Evolutionary conservation across 2,797 vertebrate species (phyloP), one percentile per base, ranked within the genome.

Genomic region (Xerus rutilus): DNA sequence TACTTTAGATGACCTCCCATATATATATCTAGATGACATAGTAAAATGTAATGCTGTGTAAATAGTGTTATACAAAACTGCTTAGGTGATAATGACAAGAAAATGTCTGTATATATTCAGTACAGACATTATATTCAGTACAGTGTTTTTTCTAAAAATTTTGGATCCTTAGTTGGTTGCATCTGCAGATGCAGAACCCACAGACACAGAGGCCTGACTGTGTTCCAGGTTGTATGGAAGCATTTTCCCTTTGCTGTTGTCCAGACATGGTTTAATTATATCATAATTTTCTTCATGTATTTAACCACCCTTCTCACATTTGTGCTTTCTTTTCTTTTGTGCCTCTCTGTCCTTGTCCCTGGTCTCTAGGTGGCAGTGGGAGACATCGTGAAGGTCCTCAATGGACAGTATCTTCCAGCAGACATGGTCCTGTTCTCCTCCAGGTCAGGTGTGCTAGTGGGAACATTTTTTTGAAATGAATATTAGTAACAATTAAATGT

Each of bases 381-480:
- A 95, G 99, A 99, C 98, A 99, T 99, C 98, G 99, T 99, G 98
- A 99, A 99, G 99, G 99, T 99, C 98, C 99, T 99, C 98, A 99
- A 99, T 99, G 99, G 99, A 97, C 99, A 99, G 97, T 99, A 99
- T 98, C 99, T 99, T 98, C 99, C 99, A 95, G 99, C 99, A 99
- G 99, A 99, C 98, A 99, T 99, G 99, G 99, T 99, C 98, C 99
- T 99, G 98, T 96, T 99, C 97, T 99, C 99, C 94, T 99, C 99
- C 99, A 99, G 99, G 99, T 99, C 98, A 99, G 97, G 99, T 96
- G 97, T 96, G 96, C 97, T 18, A 23, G 76, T 96, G 97, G 74
- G 83, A 97, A 94, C 39, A 9, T 93, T 94, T 47, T 93, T 96
- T 98, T 97, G 92, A 98, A 98, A 96, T 98, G 87, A 94, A 96